Evolutionary conservation across 2,113 vertebrate species (phyloP), one percentile per base, ranked within the genome.

Genomic region (Perca flavescens): DNA sequence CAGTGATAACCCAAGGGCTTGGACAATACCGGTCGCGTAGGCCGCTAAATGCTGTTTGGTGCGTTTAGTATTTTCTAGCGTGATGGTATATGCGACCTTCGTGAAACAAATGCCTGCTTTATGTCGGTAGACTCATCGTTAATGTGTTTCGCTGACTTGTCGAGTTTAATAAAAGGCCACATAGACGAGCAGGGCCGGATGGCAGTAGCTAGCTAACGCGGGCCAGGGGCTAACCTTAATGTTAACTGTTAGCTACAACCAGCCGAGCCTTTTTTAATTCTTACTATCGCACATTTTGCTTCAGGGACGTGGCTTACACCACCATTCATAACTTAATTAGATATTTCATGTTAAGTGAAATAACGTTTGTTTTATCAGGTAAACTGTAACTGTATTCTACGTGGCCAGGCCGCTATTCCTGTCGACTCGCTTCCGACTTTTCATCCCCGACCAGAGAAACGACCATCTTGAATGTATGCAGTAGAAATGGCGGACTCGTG

Each of bases 401-500:
- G 22, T 17, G 4, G 19, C 2, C 10, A 2, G 14, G 31, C 19
- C 15, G 12, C 13, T 21, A 2, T 22, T 25, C 15, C 7, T 5
- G 0, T 28, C 21, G 53, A n/a, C 34, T 46, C 13, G 14, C 57
- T 50, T 69, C 47, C 3, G 34, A 57, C 64, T 62, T 5, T 1
- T 19, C 4, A 11, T 60, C 53, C 22, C 22, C 9, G 8, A 36
- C 10, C 5, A 53, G 57, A 40, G 50, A 15, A 84, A 54, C 93
- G 78, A 87, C 92, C 91, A 93, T 93, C 88, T 92, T 94, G 86
- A 83, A 84, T 87, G 66, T n/a, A 72, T 84, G 82, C 43, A 56
- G 61, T 65, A 92, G 71, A 95, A 93, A 95, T 95, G 93, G 94
- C 94, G 89, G 92, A 84, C 87, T 76, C 28, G 2, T 5, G 34